Percentiles rank a stretch among this genome's conserved stretches.
Conservation (phyloP, 2,797 vertebrate genomes). For the Anas capensis region DNA sequence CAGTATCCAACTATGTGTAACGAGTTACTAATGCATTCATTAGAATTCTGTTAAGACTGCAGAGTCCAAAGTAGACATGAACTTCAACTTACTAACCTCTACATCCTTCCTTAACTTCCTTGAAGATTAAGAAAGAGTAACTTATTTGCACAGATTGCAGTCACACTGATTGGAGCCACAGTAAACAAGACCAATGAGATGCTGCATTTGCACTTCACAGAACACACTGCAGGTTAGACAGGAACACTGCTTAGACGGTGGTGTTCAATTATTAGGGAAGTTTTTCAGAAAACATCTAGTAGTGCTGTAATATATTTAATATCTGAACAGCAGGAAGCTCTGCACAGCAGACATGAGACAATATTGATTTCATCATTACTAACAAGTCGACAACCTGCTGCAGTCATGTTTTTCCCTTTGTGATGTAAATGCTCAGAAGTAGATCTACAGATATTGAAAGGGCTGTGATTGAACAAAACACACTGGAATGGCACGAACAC, state of each 20-base stretch:
- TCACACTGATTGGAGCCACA: not conserved
- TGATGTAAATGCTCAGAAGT: not conserved
- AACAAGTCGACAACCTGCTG: not conserved
- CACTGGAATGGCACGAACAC: not conserved
- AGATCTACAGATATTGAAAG: not conserved
- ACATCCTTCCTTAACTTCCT: not conserved
- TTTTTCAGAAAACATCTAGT: not conserved
- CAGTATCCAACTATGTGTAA: not conserved
- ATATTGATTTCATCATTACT: not conserved
- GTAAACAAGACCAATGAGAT: not conserved
- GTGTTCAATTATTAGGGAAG: not conserved
- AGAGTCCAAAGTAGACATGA: not conserved
- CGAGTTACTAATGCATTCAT: not conserved
- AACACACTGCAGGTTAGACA: not conserved
- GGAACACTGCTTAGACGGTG: rapidly evolving
- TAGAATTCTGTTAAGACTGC: not conserved
- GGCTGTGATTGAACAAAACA: not conserved
- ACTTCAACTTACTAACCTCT: not conserved
- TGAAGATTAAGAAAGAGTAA: not conserved
- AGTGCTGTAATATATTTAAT: not conserved
- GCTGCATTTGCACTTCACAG: not conserved
- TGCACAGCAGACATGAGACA: not conserved
- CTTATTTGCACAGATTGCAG: not conserved
- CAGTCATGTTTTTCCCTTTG: not conserved
- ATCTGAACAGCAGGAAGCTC: not conserved